phyloP scores from a whole-genome alignment of 2,113 vertebrate genomes.

The Hypomesus transpacificus region DNA sequence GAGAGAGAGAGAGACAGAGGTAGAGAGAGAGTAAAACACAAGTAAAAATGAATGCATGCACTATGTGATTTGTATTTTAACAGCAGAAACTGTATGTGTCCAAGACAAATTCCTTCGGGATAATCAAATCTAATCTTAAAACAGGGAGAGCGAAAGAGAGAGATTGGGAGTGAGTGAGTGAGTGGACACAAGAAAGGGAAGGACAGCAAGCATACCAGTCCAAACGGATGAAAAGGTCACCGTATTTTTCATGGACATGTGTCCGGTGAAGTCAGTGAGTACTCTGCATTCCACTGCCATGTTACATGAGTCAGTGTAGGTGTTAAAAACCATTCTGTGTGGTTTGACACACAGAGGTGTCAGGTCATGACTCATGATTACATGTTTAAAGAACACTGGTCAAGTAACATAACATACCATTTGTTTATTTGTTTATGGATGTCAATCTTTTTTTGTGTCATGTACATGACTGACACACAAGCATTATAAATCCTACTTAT shows the following conservation, averaged over 20 bases:
- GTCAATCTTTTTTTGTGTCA: no score
- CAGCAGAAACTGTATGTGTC: background rate
- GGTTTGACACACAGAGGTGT: background rate
- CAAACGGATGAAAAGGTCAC: background rate
- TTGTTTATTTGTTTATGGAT: no score
- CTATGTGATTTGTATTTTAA: background rate
- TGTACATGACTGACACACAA: no score
- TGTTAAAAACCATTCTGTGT: background rate
- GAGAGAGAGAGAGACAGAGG: constrained; percentile 17
- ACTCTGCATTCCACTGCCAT: background rate
- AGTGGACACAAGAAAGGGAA: no score
- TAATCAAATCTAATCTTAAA: no score
- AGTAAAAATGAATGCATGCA: constrained; percentile 1
- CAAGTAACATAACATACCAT: no score
- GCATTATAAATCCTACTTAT: no score
- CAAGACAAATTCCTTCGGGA: no score
- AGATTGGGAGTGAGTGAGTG: no score
- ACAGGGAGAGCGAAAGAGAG: no score
- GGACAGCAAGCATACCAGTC: no score
- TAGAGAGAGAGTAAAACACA: constrained; percentile 13
- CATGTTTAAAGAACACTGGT: no score
- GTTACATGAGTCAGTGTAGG: background rate
- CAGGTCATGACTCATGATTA: constrained; percentile 4
- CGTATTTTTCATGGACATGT: background rate
- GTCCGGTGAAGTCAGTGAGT: background rate